These are phyloP conservation scores for Meliscaeva auricollis DNA, from an alignment of 2,888 invertebrate genomes.

Conservation along the genomic window DNA sequence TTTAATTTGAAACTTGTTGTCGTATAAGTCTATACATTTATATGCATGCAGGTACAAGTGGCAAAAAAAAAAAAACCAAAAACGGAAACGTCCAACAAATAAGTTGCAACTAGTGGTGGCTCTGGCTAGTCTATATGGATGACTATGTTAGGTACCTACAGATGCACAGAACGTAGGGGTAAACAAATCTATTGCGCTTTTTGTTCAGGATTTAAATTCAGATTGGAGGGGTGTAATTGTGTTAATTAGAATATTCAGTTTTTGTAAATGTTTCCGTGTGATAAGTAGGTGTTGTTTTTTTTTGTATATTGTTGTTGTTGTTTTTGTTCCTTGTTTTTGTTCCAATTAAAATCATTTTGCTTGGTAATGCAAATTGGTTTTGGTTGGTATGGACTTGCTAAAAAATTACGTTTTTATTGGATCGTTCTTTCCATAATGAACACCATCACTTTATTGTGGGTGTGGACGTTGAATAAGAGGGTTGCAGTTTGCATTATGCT, in stretches of 20 bases:
- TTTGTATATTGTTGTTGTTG: too few species aligned
- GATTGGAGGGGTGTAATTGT: constrained; percentile 47
- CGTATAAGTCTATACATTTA: neutral
- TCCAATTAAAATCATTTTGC: constrained; percentile 44
- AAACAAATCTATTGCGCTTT: constrained; percentile 57
- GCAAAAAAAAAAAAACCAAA: constrained; percentile 6
- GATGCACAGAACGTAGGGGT: neutral
- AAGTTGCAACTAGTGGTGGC: constrained; percentile 2
- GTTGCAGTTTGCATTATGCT: neutral
- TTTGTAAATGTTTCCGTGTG: constrained; percentile 53
- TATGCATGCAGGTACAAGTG: neutral
- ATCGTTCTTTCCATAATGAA: constrained; percentile 8
- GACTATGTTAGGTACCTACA: too few species aligned
- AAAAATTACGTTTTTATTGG: constrained; percentile 29
- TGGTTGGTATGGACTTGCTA: constrained; percentile 22
- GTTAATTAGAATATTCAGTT: constrained; percentile 64
- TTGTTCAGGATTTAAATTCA: constrained; percentile 7
- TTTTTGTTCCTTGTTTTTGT: neutral
- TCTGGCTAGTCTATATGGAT: too few species aligned
- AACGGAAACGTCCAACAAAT: constrained; percentile 19
- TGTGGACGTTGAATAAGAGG: neutral
- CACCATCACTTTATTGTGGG: neutral
- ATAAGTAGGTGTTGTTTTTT: constrained; percentile 42
- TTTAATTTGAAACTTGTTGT: neutral
- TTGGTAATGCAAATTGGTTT: constrained; percentile 51